Evolutionary conservation across 2,888 invertebrate species (phyloP).

Genomic region (Tachina fera): DNA sequence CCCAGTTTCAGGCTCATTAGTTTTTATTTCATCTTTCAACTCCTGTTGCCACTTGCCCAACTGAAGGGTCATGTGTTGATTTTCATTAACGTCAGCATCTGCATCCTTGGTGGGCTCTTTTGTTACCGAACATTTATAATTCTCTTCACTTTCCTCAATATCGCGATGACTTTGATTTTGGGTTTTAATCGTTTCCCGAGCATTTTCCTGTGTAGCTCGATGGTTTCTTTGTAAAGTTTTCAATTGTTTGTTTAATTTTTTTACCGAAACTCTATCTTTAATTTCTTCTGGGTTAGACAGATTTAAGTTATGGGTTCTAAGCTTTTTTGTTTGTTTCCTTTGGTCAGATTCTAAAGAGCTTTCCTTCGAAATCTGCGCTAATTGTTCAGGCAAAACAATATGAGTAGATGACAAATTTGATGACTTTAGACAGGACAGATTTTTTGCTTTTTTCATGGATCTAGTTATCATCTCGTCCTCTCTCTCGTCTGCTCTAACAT

Average conservation of each 20-base stretch:
- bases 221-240: not conserved
- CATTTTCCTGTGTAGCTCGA: not conserved
- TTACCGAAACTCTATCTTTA: not conserved
- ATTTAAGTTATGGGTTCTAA: not conserved
- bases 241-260: conserved; percentile 3
- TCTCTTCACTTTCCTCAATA: not conserved
- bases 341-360: not conserved
- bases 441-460: not conserved
- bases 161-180: not conserved
- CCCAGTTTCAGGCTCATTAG: conserved; percentile 14
- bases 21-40: conserved; percentile 11
- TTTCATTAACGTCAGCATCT: conserved; percentile 17
- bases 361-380: not conserved
- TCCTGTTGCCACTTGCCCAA: conserved; percentile 34
- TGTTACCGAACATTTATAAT: not conserved
- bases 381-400: not conserved
- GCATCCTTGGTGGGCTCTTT: not conserved
- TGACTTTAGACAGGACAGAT: not conserved
- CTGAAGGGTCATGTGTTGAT: conserved; percentile 56
- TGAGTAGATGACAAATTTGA: not conserved
- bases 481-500: not conserved
- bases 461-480: not conserved
- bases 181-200: not conserved
- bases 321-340: not conserved
- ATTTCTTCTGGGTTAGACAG: not conserved